Evolutionary conservation across 2,113 vertebrate species (phyloP), one percentile per base, ranked within the genome.

Genomic region (Salminus brasiliensis): DNA sequence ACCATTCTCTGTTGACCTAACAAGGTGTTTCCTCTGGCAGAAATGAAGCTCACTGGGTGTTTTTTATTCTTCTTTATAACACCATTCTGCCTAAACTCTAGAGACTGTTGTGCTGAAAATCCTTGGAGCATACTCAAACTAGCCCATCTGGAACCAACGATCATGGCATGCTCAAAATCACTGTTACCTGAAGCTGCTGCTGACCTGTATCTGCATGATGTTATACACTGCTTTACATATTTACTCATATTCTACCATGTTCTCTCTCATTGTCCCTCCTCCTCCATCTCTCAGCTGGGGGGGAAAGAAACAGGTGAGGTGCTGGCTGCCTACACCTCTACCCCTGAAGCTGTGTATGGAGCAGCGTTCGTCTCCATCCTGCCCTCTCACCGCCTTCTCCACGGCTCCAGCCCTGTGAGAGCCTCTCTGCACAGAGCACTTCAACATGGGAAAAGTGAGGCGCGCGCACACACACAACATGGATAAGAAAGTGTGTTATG

Each of bases 341-440:
- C 92, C 0, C 98, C 96, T 1, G 98, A 99, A 90, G 93, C 89
- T 5, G 87, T 99, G 79, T 96, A 95, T 6, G 98, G 97, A 52
- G 90, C 92, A 0, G 97, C 97, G 23, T 96, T 96, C 62, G 80
- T 99, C 62, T 93, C 88, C 79, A 91, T 99, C 88, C 92, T 96
- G 60, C 93, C 95, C 0, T 92, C 88, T 77, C 97, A 99, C 83
- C 88, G 96, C 1, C 92, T 99, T 65, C 79, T 99, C 15, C 93
- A 93, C 0, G 95, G 95, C 3, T 92, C 88, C 59, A 95, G 94
- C 89, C 82, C 84, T 2, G 88, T 96, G 45, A 95, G 92, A 87
- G 86, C 90, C 2, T 66, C 85, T 68, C 87, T 98, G 18, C 89
- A 85, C 84, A 88, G 88, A 83, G 90, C 90, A 1, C 89, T 94